These are phyloP conservation scores for Halichondria panicea DNA, from an alignment of 37 sponge, comb jelly and placozoan species.

Conservation along the genomic window DNA sequence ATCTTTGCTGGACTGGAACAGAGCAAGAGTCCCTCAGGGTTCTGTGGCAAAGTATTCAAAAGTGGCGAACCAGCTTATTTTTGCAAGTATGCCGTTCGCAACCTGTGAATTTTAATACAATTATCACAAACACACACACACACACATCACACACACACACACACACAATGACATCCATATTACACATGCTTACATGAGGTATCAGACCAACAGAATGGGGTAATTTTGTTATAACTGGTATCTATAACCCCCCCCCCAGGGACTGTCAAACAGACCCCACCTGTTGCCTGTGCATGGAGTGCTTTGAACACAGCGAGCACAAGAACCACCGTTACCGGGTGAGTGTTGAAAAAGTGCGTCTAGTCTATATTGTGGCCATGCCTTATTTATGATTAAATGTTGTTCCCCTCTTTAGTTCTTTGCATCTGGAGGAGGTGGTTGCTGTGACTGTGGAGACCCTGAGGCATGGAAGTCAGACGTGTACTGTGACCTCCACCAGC, in stretches of 20 bases:
- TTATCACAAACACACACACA: background rate
- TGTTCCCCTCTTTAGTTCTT: conserved; percentile 53
- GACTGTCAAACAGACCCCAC: conserved; percentile 91
- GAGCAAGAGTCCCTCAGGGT: conserved; percentile 25
- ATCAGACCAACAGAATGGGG: too few relatives aligned
- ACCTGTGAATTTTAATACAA: background rate
- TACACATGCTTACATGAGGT: too few relatives aligned
- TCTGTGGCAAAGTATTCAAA: conserved; percentile 74
- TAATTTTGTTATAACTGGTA: too few relatives aligned
- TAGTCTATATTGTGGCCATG: background rate
- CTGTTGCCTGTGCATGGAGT: conserved; percentile 86
- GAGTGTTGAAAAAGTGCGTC: background rate
- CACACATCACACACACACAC: too few relatives aligned
- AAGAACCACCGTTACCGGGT: conserved; percentile 80
- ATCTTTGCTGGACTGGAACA: conserved; percentile 24
- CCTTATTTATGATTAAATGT: background rate
- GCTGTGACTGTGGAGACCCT: conserved; percentile 95
- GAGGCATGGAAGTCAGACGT: conserved; percentile 84
- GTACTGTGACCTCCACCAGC: conserved; percentile 71
- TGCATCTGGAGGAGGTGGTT: conserved; percentile 80
- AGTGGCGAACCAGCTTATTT: conserved; percentile 74
- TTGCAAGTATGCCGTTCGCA: conserved; percentile 70
- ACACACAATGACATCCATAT: too few relatives aligned
- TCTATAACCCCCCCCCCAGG: conserved; percentile 19
- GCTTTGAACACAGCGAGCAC: conserved; percentile 87